Evolutionary conservation across 2,797 vertebrate species (phyloP).

Genomic region (Chrysocyon brachyurus): DNA sequence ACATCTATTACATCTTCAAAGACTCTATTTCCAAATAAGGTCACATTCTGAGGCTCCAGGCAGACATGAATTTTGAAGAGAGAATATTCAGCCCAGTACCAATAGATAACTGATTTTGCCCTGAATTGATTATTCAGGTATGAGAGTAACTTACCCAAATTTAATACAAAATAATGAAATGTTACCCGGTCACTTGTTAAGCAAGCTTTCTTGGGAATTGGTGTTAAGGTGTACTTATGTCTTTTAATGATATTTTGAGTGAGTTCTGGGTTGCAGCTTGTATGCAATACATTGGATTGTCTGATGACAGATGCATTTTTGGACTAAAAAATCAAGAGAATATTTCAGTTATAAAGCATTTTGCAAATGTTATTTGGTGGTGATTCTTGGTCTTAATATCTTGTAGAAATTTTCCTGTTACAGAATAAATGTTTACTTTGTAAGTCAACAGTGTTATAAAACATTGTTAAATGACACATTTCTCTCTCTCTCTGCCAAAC

Average conservation of each 20-base stretch:
- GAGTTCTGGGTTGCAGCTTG: conserved; percentile 37
- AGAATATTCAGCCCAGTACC: not conserved
- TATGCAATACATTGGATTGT: conserved; percentile 1
- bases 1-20: conserved; percentile 55
- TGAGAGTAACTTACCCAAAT: not conserved
- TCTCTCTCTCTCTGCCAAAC: conserved; percentile 65
- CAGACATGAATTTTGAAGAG: conserved; percentile 20
- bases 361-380: conserved; percentile 59
- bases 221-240: not conserved
- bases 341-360: conserved; percentile 39
- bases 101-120: conserved; percentile 58
- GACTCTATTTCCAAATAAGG: conserved; percentile 41
- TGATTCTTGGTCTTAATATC: conserved; percentile 52
- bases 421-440: conserved; percentile 72
- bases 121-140: conserved; percentile 12
- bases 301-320: not conserved
- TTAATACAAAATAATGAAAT: conserved; percentile 53
- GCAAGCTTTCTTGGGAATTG: conserved; percentile 45
- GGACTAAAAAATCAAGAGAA: conserved; percentile 5
- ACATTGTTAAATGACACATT: conserved; percentile 73
- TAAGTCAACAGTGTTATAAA: conserved; percentile 50
- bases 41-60: conserved; percentile 20
- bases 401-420: conserved; percentile 64
- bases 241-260: conserved; percentile 53
- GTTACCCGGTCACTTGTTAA: not conserved